These are phyloP conservation scores for Ips typographus DNA, from an alignment of 1,140 invertebrate species.

Conservation along the genomic window DNA sequence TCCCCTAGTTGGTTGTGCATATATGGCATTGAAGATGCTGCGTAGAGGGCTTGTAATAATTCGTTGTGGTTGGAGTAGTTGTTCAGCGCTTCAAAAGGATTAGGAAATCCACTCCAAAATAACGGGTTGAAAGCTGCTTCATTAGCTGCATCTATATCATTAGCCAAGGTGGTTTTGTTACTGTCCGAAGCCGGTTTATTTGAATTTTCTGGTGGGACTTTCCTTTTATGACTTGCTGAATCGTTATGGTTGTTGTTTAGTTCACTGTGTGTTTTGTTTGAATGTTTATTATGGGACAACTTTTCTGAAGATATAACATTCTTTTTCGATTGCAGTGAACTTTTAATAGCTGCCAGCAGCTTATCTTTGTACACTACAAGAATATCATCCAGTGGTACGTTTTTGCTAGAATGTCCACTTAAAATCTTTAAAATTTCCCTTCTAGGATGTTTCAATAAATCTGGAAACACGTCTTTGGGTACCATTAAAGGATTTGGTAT, in stretches of 20 bases:
- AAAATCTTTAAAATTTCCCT: conserved; percentile 75
- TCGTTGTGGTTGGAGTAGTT: conserved; percentile 49
- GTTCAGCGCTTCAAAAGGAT: conserved; percentile 57
- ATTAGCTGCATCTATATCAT: conserved; percentile 66
- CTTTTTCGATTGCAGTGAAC: conserved; percentile 35
- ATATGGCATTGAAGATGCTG: conserved; percentile 46
- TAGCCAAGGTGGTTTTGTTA: conserved; percentile 49
- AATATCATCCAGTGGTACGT: conserved; percentile 57
- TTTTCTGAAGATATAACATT: neutral
- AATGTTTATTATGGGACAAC: conserved; percentile 6
- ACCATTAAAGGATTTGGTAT: conserved; percentile 79
- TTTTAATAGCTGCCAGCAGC: conserved; percentile 72
- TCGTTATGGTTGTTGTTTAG: conserved; percentile 33
- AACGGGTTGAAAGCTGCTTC: conserved; percentile 68
- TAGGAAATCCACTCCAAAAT: conserved; percentile 69
- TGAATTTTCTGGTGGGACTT: conserved; percentile 40
- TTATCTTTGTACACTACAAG: conserved; percentile 60
- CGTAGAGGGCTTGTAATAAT: conserved; percentile 54
- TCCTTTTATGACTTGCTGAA: neutral
- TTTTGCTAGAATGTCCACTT: conserved; percentile 47
- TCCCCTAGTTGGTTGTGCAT: conserved; percentile 55
- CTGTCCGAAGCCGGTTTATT: too few species aligned
- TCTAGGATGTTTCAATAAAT: conserved; percentile 69
- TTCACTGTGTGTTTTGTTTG: neutral
- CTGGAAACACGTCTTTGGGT: conserved; percentile 70